Evolutionary conservation across 1,140 invertebrate genomes (phyloP).

Genomic region (Chionoecetes opilio): DNA sequence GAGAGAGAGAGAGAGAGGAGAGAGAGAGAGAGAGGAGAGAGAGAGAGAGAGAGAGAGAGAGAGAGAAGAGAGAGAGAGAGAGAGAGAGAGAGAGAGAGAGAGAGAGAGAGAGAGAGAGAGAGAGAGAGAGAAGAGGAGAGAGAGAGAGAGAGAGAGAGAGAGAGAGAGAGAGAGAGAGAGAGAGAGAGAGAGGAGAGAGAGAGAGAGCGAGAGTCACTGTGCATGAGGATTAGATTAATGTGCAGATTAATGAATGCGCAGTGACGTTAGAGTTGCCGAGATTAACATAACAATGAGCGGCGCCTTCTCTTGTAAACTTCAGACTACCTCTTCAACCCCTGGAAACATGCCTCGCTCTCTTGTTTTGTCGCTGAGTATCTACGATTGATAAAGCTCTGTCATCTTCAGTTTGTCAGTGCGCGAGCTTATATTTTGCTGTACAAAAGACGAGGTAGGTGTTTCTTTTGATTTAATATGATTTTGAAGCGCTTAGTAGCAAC

Average conservation of each 20-base stretch:
- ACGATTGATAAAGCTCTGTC: neutral
- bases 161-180: too few relatives aligned
- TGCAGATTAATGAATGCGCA: constrained; percentile 11
- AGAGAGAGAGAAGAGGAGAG: constrained; percentile 5
- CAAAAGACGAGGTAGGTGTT: too few relatives aligned
- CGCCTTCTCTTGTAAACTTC: neutral
- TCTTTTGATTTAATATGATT: too few relatives aligned
- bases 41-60: too few relatives aligned
- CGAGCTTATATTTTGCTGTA: neutral
- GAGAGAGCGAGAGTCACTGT: neutral
- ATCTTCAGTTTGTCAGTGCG: neutral
- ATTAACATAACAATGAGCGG: constrained; percentile 34
- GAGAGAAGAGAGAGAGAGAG: neutral
- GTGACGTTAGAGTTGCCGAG: constrained; percentile 9
- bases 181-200: too few relatives aligned
- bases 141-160: too few relatives aligned
- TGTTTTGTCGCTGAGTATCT: neutral
- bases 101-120: constrained; percentile 37
- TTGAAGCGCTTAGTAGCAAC: too few relatives aligned
- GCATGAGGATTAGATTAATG: constrained; percentile 10
- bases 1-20: too few relatives aligned
- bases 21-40: too few relatives aligned
- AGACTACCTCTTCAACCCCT: neutral
- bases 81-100: constrained; percentile 36
- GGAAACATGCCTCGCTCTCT: neutral